Evolutionary conservation across 2,113 vertebrate species (phyloP), one percentile per base, ranked within the genome.

Genomic region (Vanacampus margaritifer): DNA sequence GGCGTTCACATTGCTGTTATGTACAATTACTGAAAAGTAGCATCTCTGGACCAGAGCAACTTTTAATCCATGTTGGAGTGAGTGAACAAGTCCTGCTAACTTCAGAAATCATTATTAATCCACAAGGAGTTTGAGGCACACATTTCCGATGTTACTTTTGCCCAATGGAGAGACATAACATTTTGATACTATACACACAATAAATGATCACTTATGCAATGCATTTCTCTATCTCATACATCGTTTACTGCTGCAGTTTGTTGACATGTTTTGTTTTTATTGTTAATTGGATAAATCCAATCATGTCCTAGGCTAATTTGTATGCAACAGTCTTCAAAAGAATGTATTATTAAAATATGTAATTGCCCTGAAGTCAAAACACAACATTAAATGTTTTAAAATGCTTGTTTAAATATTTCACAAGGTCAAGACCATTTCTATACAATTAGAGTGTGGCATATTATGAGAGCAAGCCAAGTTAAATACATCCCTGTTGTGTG

Each of bases 1-100:
- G 79, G 80, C 87, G 82, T 83, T 86, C 83, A 89, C 82, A 89
- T 89, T 84, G 87, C 83, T 83, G 81, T 87, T 89, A 85, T 87
- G 86, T 90, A 91, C 89, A 90, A 89, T 90, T 89, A 87, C 86
- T 80, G 77, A 86, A 88, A 86, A 89, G 87, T 88, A 74, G 81
- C 82, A 89, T 87, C 82, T 89, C 71, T 24, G 83, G 72, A 86
- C 76, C 66, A 71, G 76, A 80, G 79, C 78, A 89, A 87, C 84
- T 90, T 87, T 87, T 88, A 88, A 89, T 87, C 84, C 83, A 79
- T 68, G 66, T 65, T 57, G 37, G 76, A 80, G 81, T 82, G 79
- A 84, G 73, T 68, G 75, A 85, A 83, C 68, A 48, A 77, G 84
- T 84, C 80, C 46, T 43, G 43, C 50, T 65, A 72, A 80, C 70